Evolutionary conservation across 2,113 vertebrate species (phyloP).

Genomic region (pig (Sus scrofa)): DNA sequence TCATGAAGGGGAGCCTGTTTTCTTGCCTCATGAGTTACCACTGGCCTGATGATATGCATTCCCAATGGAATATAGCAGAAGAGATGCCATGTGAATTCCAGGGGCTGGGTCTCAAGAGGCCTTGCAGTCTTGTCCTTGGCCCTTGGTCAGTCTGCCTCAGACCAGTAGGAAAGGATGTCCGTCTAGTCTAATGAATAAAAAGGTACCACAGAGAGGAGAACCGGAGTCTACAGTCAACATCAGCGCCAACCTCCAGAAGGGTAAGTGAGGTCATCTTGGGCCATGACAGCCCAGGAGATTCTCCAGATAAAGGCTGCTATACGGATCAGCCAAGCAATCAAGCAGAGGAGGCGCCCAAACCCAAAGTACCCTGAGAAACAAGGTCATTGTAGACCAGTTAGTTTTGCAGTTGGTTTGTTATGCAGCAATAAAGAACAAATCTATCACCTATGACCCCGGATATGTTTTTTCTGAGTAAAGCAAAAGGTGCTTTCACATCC

Average conservation of each 20-base stretch:
- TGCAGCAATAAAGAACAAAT: not conserved
- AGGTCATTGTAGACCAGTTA: not conserved
- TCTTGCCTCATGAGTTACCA: not conserved
- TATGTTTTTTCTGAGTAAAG: not conserved
- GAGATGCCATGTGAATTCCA: not conserved
- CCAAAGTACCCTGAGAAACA: not conserved
- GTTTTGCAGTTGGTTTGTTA: not conserved
- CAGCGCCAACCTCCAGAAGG: not conserved
- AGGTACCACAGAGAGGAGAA: not conserved
- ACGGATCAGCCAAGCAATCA: not conserved
- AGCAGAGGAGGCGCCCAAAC: not conserved
- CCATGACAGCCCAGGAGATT: not conserved
- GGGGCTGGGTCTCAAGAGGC: not conserved
- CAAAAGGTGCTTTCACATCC: not conserved
- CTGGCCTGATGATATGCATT: not conserved
- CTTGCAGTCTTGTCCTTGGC: not conserved
- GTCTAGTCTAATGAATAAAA: not conserved
- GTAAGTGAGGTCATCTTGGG: not conserved
- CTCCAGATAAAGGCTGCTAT: not conserved
- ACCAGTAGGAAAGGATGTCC: not conserved
- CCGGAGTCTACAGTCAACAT: not conserved
- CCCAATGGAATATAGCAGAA: not conserved
- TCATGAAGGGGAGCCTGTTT: not conserved
- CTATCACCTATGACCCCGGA: not conserved
- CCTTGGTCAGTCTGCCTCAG: not conserved